A percentile compares a stretch with the other conserved stretches of the same genome.
These are phyloP conservation scores for Siphonodentalium dalli DNA, from an alignment of 2,888 invertebrate species.

Conservation along the genomic window DNA sequence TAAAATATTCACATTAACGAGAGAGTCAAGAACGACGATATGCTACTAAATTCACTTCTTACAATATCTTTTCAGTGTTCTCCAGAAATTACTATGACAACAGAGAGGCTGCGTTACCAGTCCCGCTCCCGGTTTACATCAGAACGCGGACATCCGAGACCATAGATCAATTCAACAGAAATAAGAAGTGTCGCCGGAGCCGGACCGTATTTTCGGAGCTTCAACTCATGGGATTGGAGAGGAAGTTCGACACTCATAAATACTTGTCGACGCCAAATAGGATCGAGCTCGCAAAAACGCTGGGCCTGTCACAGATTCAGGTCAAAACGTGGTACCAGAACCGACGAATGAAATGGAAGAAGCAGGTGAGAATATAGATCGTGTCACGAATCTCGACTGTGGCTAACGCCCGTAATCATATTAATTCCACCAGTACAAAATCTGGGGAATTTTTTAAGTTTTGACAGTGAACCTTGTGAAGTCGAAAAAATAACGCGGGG, in stretches of 20 bases:
- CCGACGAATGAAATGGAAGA: conserved; percentile 68
- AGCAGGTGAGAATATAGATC: conserved; percentile 66
- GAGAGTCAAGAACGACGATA: no score
- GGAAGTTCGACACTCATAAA: conserved; percentile 66
- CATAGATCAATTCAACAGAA: conserved; percentile 40
- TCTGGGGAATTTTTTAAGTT: no score
- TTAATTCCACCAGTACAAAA: no score
- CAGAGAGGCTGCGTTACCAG: no score
- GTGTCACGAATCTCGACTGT: no score
- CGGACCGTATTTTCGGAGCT: conserved; percentile 63
- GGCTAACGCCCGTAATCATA: no score
- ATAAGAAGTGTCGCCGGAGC: conserved; percentile 57
- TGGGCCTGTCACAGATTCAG: conserved; percentile 67
- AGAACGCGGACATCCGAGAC: conserved; percentile 46
- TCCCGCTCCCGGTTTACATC: conserved; percentile 58
- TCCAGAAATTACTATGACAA: no score
- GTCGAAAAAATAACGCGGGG: no score
- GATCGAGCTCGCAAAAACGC: conserved; percentile 62
- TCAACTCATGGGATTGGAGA: conserved; percentile 64
- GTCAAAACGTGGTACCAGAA: conserved; percentile 69
- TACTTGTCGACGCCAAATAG: conserved; percentile 67
- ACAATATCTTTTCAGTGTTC: no score
- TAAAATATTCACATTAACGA: no score
- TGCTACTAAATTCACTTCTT: no score
- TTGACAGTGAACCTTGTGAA: no score